Conservation (phyloP, 2,888 invertebrate genomes). For the Dolomedes plantarius region DNA sequence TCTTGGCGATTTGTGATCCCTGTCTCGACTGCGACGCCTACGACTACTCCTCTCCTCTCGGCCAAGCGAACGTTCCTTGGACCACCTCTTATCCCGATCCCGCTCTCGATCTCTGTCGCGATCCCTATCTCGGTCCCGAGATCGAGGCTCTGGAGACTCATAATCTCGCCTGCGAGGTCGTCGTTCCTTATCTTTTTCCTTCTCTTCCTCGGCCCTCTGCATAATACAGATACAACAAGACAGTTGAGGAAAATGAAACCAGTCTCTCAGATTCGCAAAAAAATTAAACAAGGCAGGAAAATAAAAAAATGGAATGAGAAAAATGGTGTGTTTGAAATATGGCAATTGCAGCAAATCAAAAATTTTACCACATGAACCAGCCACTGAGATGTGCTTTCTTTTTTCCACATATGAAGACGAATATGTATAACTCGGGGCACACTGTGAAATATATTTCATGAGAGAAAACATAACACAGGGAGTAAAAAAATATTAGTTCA, state of each 20-base stretch:
- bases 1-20: slow-evolving; percentile 47
- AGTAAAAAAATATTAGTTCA: no score
- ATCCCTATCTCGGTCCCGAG: slow-evolving; percentile 78
- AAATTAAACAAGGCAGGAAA: background rate
- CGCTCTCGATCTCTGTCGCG: slow-evolving; percentile 75
- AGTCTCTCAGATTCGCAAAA: background rate
- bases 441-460: slow-evolving; percentile 63
- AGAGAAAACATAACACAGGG: no score
- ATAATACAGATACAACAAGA: slow-evolving; percentile 44
- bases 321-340: slow-evolving; percentile 23
- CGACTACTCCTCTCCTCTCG: slow-evolving; percentile 72
- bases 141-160: slow-evolving; percentile 62
- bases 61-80: slow-evolving; percentile 75
- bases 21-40: slow-evolving; percentile 42
- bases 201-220: slow-evolving; percentile 86
- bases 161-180: slow-evolving; percentile 55
- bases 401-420: slow-evolving; percentile 44
- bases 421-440: slow-evolving; percentile 33
- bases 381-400: slow-evolving; percentile 38
- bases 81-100: slow-evolving; percentile 74
- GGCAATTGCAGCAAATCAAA: slow-evolving; percentile 64
- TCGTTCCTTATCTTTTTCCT: slow-evolving; percentile 77
- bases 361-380: slow-evolving; percentile 49
- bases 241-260: background rate
- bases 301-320: background rate